Base-by-base conservation (phyloP, 2,797 vertebrate species). In the Melanotaenia trifasciata region DNA sequence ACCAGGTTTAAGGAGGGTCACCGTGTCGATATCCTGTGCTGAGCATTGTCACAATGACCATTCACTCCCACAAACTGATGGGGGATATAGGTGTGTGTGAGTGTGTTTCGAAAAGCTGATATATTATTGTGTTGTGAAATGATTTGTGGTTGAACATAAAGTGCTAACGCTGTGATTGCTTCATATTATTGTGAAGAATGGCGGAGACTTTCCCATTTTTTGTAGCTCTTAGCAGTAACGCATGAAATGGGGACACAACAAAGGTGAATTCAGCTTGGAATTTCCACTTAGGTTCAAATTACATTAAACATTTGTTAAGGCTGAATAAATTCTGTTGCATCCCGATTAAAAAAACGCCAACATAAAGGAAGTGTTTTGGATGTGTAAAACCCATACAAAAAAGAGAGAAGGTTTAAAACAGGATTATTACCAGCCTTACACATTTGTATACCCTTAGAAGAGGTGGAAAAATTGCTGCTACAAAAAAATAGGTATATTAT, bases 1-100 rank as follows among this genome's bases (percentile, higher is more conserved):
- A 71, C 13, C 45, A 8, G 74, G 75, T 78, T 88, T 90, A 80
- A 84, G 79, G 74, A 87, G 80, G 84, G 80, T 86, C 80, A 36
- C 62, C 58, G 90, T 87, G 77, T 84, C 85, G 84, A 88, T 80
- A 80, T 74, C 53, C 18, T 14, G 59, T 28, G 70, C 67, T 28
- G 68, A 71, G 69, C 53, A 32, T 70, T 47, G 79, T 78, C 83
- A 67, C 78, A 63, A 40, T 56, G 64, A 67, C 64, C 63, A 1
- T 58, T 58, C n/a, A 51, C 8, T 62, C 26, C 43, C 5, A 53
- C 59, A 65, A 75, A 62, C 33, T 5, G 13, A 5, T 7, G 1
- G 43, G 18, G 47, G 30, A 12, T 13, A 65, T 28, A 9, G 26
- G 7, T 61, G 24, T 38, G 28, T 50, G 43, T 38, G n/a, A 38